Base-by-base conservation (phyloP, 2,113 vertebrate genomes). In the Rhea americana region DNA sequence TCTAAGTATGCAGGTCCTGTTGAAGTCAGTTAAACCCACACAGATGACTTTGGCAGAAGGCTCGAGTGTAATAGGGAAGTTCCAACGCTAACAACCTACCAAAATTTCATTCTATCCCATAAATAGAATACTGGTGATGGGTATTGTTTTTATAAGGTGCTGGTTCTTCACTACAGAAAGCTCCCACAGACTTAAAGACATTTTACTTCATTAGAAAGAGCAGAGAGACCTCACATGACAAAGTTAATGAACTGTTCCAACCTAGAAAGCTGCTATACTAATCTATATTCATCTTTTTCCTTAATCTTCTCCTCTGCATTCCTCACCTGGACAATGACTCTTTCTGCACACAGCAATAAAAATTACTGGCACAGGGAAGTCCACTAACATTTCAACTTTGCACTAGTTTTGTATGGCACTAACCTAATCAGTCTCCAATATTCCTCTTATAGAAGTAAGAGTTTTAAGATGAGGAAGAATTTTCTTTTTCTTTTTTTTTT, bases 181-280 rank as follows among this genome's bases (percentile, higher is more conserved):
- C 66, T 89, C 47, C 62, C 48, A 17, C 5, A 8, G 73, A 83
- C 66, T 90, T 77, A 71, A 85, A 87, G 70, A 67, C 17, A 48
- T 94, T 90, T 84, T 74, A 65, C 22, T 80, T 89, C 51, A 90
- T 75, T 78, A 47, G 45, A 81, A 77, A 82, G 39, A 84, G 68
- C 41, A 90, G 51, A 84, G 3, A 35, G 25, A 90, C 51, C 56
- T 92, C 43, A 35, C 11, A 3, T 41, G 53, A 75, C 47, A 81
- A 76, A 51, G 90, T 85, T 77, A 84, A 68, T 21, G 37, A 92
- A 77, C 16, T 20, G 35, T 1, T 90, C 24, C 24, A 68, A 59
- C 6, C 47, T 35, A 62, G 63, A 67, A 87, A 63, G 41, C 59
- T 53, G 25, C 67, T 62, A 7, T 0, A 58, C 48, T 19, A 21